A percentile compares a stretch with the other conserved stretches of the same genome.
phyloP scores from a whole-genome alignment of 2,113 vertebrate species.

The Stegostoma tigrinum region DNA sequence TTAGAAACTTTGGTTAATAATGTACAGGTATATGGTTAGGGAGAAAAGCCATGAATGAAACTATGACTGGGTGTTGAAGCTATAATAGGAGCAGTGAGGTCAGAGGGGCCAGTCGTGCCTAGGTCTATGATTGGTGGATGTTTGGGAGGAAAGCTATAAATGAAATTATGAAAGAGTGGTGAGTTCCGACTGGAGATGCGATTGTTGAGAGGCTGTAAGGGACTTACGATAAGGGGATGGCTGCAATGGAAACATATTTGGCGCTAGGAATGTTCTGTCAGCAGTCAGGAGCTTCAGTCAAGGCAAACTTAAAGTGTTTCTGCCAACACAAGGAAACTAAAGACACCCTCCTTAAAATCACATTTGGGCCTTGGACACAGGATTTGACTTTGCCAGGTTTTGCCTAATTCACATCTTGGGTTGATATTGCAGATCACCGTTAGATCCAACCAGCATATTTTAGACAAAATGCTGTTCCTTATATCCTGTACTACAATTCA shows the following conservation, averaged over 20 bases:
- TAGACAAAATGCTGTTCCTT: not conserved
- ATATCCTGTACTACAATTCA: not conserved
- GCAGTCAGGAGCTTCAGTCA: not conserved
- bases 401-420: not conserved
- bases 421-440: not conserved
- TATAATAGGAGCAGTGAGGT: not conserved
- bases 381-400: not conserved
- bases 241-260: not conserved
- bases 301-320: not conserved
- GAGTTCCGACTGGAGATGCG: not conserved
- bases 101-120: not conserved
- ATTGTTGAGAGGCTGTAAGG: not conserved
- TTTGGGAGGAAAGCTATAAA: no score
- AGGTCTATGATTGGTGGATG: not conserved
- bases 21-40: not conserved
- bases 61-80: not conserved
- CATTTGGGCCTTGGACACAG: not conserved
- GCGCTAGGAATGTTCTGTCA: not conserved
- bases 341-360: not conserved
- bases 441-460: not conserved
- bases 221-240: not conserved
- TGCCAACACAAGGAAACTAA: not conserved
- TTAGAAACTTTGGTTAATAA: not conserved
- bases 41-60: not conserved
- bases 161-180: no score